Evolutionary conservation across 2,797 vertebrate species (phyloP).

Genomic region (Monodelphis domestica): DNA sequence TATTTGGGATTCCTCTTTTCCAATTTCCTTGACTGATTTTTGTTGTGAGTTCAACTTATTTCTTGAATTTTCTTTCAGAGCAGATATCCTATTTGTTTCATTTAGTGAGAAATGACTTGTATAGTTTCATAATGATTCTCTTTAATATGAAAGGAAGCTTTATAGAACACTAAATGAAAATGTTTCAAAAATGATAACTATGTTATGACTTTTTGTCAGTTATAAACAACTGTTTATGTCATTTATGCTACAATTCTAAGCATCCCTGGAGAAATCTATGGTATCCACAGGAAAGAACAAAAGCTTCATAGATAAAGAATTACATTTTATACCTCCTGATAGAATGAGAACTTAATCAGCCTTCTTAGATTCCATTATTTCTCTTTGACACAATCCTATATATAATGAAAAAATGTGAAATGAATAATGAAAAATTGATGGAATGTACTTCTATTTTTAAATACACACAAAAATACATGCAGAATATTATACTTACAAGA

Average conservation of each 20-base stretch:
- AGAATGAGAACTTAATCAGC: constrained; percentile 35
- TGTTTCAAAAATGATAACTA: constrained; percentile 53
- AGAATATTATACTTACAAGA: not conserved
- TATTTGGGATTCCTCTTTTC: constrained; percentile 31
- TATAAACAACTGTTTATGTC: constrained; percentile 49
- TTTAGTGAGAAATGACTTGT: constrained; percentile 42
- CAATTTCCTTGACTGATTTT: constrained; percentile 52
- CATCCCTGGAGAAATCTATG: constrained; percentile 17
- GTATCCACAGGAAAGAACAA: constrained; percentile 21
- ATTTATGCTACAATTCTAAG: not conserved
- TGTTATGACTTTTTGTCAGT: not conserved
- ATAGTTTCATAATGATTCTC: constrained; percentile 28
- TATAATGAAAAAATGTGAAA: constrained; percentile 25
- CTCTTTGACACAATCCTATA: constrained; percentile 27
- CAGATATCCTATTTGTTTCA: constrained; percentile 44
- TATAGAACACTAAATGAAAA: constrained; percentile 60
- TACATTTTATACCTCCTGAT: constrained; percentile 29
- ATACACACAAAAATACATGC: not conserved
- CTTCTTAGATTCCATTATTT: constrained; percentile 36
- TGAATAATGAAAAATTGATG: constrained; percentile 22
- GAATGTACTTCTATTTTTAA: constrained; percentile 14
- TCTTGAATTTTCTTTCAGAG: constrained; percentile 59
- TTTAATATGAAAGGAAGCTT: constrained; percentile 28
- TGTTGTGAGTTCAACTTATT: constrained; percentile 55
- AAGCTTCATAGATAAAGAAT: not conserved